Evolutionary conservation across 2,113 vertebrate genomes (phyloP).

Genomic region (Falcunculus frontatus): DNA sequence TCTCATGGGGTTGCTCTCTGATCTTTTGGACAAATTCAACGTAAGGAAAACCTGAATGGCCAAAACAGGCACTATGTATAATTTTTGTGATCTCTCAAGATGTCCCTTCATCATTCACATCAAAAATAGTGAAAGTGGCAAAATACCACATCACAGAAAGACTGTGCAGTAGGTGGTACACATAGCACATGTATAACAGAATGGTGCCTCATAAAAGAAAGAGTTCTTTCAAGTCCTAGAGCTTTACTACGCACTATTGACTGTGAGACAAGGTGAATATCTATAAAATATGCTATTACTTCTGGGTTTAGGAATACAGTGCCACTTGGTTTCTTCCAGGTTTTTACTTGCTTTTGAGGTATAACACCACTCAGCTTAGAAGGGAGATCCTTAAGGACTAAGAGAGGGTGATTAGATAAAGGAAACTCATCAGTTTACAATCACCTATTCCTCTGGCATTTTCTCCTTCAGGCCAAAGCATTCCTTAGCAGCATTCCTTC

Average conservation of each 20-base stretch:
- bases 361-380: not conserved
- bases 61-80: not conserved
- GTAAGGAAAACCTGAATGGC: not conserved
- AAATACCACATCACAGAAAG: not conserved
- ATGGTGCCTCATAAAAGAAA: not conserved
- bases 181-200: accelerated
- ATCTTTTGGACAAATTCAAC: not conserved
- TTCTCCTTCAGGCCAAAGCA: not conserved
- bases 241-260: not conserved
- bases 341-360: not conserved
- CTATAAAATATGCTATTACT: not conserved
- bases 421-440: not conserved
- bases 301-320: not conserved
- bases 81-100: not conserved
- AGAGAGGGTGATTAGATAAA: not conserved
- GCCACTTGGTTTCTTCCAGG: not conserved
- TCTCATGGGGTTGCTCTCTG: not conserved
- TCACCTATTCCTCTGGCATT: not conserved
- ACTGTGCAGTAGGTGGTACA: not conserved
- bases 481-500: not conserved
- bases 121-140: not conserved
- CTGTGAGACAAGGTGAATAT: not conserved
- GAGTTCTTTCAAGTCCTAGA: not conserved
- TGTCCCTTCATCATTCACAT: not conserved
- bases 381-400: not conserved